These are phyloP conservation scores for Pardalotus punctatus DNA, from an alignment of 2,113 vertebrate species.

Conservation along the genomic window DNA sequence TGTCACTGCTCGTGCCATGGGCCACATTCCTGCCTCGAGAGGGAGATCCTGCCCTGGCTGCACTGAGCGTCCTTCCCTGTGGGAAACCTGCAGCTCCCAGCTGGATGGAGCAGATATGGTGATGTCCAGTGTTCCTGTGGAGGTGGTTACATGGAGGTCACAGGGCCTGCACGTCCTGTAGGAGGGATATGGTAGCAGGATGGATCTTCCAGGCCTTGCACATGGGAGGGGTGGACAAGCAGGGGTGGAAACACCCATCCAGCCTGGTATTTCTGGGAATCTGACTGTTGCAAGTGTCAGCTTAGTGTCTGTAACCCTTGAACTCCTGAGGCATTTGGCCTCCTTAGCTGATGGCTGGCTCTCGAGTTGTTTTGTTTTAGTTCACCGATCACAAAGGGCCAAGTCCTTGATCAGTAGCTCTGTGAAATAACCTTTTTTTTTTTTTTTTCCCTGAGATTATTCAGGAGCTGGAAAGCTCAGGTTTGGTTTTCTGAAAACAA, in stretches of 20 bases:
- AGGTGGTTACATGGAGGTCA: neutral
- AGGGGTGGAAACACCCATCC: neutral
- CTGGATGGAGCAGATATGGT: neutral
- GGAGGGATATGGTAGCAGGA: neutral
- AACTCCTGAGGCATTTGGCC: neutral
- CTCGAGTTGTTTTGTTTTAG: neutral
- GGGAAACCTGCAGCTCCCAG: neutral
- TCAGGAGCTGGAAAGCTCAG: neutral
- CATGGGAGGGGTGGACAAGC: neutral
- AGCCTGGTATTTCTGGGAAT: accelerated
- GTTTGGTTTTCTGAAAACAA: neutral
- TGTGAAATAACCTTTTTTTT: neutral
- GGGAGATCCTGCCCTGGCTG: neutral
- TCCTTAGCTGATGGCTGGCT: neutral
- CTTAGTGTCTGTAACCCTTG: neutral
- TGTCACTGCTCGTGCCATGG: neutral
- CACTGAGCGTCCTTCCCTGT: accelerated
- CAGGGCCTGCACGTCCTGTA: accelerated
- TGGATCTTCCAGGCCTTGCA: neutral
- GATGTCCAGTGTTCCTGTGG: neutral
- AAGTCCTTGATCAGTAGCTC: neutral
- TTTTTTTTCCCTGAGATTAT: neutral
- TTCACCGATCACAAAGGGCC: accelerated
- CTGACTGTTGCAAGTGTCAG: neutral
- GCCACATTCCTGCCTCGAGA: neutral